Conservation (phyloP, 1,140 invertebrate species). For the Myzus persicae region DNA sequence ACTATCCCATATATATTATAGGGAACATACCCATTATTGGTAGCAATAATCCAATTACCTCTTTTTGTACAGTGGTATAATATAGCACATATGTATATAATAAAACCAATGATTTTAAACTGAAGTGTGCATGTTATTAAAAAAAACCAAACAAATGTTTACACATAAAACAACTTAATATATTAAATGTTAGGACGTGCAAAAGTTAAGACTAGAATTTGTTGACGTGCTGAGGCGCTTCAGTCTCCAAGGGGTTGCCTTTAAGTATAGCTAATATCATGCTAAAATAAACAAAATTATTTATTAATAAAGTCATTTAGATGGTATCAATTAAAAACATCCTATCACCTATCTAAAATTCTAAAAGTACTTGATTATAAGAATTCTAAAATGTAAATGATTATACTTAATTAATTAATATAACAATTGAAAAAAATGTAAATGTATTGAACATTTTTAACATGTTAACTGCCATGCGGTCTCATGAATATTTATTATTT, state of each 20-base stretch:
- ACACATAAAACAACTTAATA: neutral
- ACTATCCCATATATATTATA: neutral
- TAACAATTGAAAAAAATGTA: neutral
- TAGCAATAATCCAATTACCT: neutral
- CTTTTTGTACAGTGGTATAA: neutral
- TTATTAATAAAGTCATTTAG: neutral
- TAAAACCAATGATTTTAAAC: neutral
- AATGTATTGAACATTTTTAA: neutral
- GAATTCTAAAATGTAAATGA: neutral
- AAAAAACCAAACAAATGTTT: neutral
- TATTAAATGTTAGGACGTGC: neutral
- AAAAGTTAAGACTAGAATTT: conserved; percentile 47
- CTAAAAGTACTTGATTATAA: too few species aligned
- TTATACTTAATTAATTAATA: neutral
- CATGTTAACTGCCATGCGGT: too few species aligned
- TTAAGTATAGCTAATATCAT: conserved; percentile 79
- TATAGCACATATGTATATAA: neutral
- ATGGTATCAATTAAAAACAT: neutral
- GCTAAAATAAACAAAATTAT: conserved; percentile 67
- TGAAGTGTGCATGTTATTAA: neutral
- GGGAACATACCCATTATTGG: neutral
- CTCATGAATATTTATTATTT: too few species aligned
- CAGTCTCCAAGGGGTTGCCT: conserved; percentile 76
- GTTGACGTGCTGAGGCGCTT: conserved; percentile 32
- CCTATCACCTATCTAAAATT: neutral